phyloP scores from a whole-genome alignment of 2,797 vertebrate genomes.

The Notamacropus eugenii region DNA sequence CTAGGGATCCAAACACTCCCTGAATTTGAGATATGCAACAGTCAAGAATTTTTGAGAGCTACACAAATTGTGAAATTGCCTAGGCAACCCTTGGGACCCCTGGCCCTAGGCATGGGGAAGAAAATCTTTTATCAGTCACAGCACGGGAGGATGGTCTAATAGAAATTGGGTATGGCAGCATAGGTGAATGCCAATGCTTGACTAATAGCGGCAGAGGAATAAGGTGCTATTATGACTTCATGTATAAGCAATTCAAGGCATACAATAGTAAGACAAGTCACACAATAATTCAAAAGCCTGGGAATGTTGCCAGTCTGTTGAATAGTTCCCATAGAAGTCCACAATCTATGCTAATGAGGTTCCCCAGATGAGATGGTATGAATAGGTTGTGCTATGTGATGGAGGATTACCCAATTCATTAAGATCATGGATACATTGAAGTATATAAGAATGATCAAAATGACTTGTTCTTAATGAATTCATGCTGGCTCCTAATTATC shows the following conservation, averaged over 20 bases:
- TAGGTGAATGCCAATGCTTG: background rate
- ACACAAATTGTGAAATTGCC: background rate
- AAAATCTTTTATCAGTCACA: background rate
- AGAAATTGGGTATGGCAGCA: background rate
- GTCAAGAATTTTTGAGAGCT: background rate
- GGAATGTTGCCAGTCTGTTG: constrained; percentile 8
- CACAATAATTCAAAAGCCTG: constrained; percentile 9
- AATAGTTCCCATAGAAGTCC: constrained; percentile 6
- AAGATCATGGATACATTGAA: constrained; percentile 7
- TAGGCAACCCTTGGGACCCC: background rate
- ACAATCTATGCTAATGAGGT: constrained; percentile 9
- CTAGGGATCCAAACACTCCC: background rate
- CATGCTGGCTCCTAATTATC: background rate
- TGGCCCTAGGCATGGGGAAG: background rate
- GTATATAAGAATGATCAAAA: background rate
- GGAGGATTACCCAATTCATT: background rate
- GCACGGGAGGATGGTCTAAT: background rate
- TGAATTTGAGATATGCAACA: background rate
- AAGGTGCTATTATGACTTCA: constrained; percentile 7
- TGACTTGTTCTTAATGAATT: constrained; percentile 8
- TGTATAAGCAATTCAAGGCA: background rate
- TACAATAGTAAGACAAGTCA: constrained; percentile 1
- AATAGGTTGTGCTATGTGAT: constrained; percentile 2
- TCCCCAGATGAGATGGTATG: background rate
- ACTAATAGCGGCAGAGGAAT: background rate